These are phyloP conservation scores for Oreochromis spilurus DNA, from an alignment of 2,113 vertebrate genomes.

Conservation along the genomic window DNA sequence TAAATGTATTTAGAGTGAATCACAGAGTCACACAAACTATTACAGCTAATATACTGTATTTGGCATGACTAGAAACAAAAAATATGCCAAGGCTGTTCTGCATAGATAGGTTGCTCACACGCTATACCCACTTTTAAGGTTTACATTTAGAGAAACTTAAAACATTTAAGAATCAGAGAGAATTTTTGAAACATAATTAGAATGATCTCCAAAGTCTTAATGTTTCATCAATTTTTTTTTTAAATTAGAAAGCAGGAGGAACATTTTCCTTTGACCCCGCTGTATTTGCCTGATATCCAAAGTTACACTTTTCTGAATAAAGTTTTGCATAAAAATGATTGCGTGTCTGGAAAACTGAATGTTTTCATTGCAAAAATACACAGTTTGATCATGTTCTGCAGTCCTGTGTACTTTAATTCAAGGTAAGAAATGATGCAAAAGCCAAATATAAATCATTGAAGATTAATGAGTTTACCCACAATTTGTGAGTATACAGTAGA, in stretches of 20 bases:
- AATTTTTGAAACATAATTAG: not conserved
- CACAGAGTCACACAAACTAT: not conserved
- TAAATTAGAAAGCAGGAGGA: not conserved
- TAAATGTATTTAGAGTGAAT: not conserved
- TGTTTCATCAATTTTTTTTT: not conserved
- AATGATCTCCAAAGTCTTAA: not conserved
- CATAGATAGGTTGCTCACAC: not conserved
- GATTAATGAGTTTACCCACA: conserved; percentile 12
- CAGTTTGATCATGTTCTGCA: not conserved
- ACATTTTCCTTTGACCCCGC: not conserved
- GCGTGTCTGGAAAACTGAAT: not conserved
- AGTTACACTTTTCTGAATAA: not conserved
- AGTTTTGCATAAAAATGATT: not conserved
- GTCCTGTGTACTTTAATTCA: not conserved
- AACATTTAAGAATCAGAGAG: not conserved
- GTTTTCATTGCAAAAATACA: not conserved
- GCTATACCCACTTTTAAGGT: not conserved
- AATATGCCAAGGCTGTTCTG: not conserved
- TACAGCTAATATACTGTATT: not conserved
- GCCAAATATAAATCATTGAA: not conserved
- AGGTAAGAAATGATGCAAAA: not conserved
- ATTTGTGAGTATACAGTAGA: not conserved
- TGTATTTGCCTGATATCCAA: not conserved
- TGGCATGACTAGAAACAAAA: not conserved
- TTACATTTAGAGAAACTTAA: not conserved